A percentile compares a stretch with the other conserved stretches of the same genome.
These are phyloP conservation scores for Eira barbara DNA, from an alignment of 2,113 vertebrate genomes.

Conservation along the genomic window DNA sequence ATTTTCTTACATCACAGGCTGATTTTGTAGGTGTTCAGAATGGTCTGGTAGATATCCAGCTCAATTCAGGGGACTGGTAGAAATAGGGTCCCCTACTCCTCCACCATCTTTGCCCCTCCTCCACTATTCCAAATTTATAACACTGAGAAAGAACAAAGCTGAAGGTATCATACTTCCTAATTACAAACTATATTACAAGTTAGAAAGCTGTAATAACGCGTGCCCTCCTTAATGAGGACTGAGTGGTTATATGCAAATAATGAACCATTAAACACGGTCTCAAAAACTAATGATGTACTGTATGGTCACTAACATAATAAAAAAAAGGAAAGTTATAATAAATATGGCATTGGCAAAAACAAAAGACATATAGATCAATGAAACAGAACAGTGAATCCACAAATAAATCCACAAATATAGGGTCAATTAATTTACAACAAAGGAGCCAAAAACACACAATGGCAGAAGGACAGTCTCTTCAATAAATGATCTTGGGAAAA, in stretches of 20 bases:
- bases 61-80: too few relatives aligned
- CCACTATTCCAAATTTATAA: too few relatives aligned
- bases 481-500: neutral
- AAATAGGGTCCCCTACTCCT: too few relatives aligned
- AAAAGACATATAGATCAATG: neutral
- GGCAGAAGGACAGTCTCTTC: neutral
- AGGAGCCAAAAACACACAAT: neutral
- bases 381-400: neutral
- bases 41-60: too few relatives aligned
- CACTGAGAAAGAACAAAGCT: neutral
- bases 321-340: neutral
- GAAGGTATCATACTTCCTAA: neutral
- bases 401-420: neutral
- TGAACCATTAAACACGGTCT: too few relatives aligned
- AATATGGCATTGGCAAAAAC: neutral
- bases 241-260: too few relatives aligned
- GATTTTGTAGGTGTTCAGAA: too few relatives aligned
- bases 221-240: too few relatives aligned
- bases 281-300: too few relatives aligned
- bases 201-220: neutral
- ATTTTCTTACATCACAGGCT: too few relatives aligned
- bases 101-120: too few relatives aligned
- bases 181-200: neutral
- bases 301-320: too few relatives aligned
- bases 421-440: neutral